These are phyloP conservation scores for Xestia sexstrigata DNA, from an alignment of 2,888 invertebrate genomes.

Conservation along the genomic window DNA sequence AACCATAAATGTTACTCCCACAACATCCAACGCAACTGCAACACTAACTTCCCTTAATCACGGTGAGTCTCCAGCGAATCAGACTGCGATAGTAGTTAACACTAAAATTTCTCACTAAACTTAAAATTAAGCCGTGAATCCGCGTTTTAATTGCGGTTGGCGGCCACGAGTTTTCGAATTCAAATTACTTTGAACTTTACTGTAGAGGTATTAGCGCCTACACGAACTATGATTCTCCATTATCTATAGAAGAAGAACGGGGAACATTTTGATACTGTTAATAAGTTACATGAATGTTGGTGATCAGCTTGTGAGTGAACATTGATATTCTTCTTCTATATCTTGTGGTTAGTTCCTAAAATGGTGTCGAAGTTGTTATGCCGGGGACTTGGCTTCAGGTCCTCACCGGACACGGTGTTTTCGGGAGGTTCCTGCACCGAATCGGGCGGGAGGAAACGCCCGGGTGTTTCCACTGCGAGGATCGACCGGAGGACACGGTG, in stretches of 20 bases:
- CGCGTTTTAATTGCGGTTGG: constrained; percentile 53
- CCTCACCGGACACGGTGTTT: too few relatives aligned
- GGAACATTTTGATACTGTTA: neutral
- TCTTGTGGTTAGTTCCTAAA: too few relatives aligned
- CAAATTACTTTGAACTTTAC: constrained; percentile 47
- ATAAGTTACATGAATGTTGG: neutral
- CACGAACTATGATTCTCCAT: neutral
- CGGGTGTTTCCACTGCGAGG: too few relatives aligned
- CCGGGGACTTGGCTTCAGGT: too few relatives aligned
- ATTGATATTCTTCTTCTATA: neutral
- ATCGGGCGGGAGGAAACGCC: too few relatives aligned
- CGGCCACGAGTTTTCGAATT: constrained; percentile 43
- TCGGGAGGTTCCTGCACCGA: too few relatives aligned
- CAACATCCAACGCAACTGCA: constrained; percentile 11
- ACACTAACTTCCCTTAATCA: constrained; percentile 31
- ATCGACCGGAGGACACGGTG: too few relatives aligned
- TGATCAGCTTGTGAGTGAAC: neutral
- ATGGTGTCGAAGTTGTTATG: too few relatives aligned
- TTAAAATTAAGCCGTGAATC: constrained; percentile 51
- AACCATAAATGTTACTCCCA: neutral
- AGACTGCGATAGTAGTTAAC: constrained; percentile 46
- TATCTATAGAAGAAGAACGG: neutral
- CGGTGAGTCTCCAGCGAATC: constrained; percentile 17
- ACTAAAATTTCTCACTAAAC: constrained; percentile 40
- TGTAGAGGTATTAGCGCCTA: constrained; percentile 24